A percentile compares a stretch with the other conserved stretches of the same genome.
Evolutionary conservation across 2,888 invertebrate species (phyloP).

Genomic region (Unio delphinus): DNA sequence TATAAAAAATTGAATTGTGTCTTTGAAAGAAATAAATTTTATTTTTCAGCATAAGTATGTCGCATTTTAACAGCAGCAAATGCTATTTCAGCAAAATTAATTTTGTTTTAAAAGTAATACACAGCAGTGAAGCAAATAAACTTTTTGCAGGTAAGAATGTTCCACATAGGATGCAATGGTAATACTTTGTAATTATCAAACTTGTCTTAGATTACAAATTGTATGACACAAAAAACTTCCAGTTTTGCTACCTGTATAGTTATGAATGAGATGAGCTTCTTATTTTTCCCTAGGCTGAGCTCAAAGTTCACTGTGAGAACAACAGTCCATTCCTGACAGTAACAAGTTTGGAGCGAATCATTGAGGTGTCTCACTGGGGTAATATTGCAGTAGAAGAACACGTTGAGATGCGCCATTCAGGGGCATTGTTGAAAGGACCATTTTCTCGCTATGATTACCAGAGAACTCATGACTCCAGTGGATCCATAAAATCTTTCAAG

Average conservation of each 20-base stretch:
- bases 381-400: conserved; percentile 97
- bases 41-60: no score
- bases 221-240: neutral
- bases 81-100: no score
- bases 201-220: neutral
- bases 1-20: no score
- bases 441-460: conserved; percentile 99
- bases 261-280: neutral
- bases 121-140: no score
- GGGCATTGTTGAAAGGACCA: conserved; percentile 92
- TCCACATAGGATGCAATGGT: no score
- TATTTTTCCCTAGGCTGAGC: conserved; percentile 68
- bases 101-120: no score
- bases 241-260: neutral
- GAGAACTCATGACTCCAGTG: conserved; percentile 88
- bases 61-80: no score
- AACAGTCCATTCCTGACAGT: conserved; percentile 97
- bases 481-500: conserved; percentile 93
- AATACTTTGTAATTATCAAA: no score
- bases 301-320: conserved; percentile 94
- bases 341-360: conserved; percentile 84
- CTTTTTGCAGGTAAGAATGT: no score
- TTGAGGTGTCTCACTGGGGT: conserved; percentile 99
- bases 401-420: conserved; percentile 91
- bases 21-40: no score